Percentiles rank a stretch among this genome's conserved stretches.
Evolutionary conservation across 2,797 vertebrate species (phyloP).

Genomic region (Hipposideros larvatus): DNA sequence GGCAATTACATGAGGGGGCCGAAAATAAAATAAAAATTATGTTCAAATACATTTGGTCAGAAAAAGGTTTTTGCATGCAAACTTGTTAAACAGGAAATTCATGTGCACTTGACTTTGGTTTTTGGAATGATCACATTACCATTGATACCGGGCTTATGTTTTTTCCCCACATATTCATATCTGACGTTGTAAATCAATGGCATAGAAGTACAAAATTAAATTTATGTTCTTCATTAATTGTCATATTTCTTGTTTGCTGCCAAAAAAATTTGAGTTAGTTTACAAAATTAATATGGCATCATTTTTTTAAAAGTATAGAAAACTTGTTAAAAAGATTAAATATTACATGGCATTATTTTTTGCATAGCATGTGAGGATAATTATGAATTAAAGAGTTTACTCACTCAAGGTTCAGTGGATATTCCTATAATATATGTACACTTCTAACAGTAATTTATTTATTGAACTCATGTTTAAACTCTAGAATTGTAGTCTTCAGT

Average conservation of each 20-base stretch:
- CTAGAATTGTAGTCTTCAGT: background rate
- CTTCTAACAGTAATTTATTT: conserved; percentile 27
- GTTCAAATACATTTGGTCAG: conserved; percentile 48
- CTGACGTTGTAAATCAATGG: background rate
- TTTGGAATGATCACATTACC: background rate
- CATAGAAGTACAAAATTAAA: conserved; percentile 15
- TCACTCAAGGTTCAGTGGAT: background rate
- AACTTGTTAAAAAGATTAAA: background rate
- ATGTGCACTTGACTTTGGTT: background rate
- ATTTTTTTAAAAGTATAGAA: background rate
- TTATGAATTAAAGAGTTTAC: background rate
- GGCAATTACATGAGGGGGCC: conserved; percentile 12
- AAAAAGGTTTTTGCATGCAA: background rate
- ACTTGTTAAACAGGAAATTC: conserved; percentile 27
- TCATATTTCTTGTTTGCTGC: background rate
- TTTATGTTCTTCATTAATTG: background rate
- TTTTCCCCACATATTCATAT: background rate
- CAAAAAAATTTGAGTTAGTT: background rate
- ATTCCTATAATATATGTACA: background rate
- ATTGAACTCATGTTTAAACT: conserved; percentile 19
- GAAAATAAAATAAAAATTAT: conserved; percentile 71
- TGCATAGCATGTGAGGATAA: background rate
- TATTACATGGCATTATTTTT: conserved; percentile 26
- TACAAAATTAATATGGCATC: background rate
- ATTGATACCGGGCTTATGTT: background rate